phyloP scores from a whole-genome alignment of 2,797 vertebrate species.

The Spinus pinus region DNA sequence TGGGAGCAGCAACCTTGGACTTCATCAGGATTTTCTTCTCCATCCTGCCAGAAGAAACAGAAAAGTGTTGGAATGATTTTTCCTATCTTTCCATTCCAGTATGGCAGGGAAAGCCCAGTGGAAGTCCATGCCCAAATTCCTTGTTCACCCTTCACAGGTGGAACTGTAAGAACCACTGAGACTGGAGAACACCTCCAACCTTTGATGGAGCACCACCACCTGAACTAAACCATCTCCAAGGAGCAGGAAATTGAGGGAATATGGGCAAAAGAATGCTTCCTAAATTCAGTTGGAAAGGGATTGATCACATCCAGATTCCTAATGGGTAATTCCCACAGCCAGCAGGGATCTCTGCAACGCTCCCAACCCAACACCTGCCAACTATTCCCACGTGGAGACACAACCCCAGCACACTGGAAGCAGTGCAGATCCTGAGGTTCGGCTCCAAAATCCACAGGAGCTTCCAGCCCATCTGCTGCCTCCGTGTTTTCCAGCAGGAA shows the following conservation, averaged over 20 bases:
- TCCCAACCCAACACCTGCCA: not conserved
- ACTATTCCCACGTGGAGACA: fast-evolving
- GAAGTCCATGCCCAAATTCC: not conserved
- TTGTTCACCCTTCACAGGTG: not conserved
- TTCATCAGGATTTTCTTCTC: constrained; percentile 71
- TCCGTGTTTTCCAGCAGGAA: not conserved
- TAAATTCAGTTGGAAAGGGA: not conserved
- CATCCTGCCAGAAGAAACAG: constrained; percentile 56
- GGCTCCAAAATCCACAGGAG: not conserved
- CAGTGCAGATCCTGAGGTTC: fast-evolving
- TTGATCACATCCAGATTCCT: not conserved
- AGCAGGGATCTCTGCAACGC: not conserved
- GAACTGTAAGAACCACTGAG: not conserved
- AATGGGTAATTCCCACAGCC: not conserved
- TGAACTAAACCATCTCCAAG: not conserved
- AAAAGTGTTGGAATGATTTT: not conserved
- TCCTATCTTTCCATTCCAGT: not conserved
- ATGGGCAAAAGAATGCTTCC: fast-evolving
- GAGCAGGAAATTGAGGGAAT: not conserved
- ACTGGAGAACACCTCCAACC: not conserved
- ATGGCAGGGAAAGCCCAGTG: not conserved
- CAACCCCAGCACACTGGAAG: not conserved
- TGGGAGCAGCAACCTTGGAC: constrained; percentile 67
- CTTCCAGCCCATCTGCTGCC: not conserved
- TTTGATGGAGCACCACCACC: not conserved